Percentiles rank a stretch among this genome's conserved stretches.
phyloP scores from a whole-genome alignment of 64 coral and sea anemone species.

The Actinia equina region DNA sequence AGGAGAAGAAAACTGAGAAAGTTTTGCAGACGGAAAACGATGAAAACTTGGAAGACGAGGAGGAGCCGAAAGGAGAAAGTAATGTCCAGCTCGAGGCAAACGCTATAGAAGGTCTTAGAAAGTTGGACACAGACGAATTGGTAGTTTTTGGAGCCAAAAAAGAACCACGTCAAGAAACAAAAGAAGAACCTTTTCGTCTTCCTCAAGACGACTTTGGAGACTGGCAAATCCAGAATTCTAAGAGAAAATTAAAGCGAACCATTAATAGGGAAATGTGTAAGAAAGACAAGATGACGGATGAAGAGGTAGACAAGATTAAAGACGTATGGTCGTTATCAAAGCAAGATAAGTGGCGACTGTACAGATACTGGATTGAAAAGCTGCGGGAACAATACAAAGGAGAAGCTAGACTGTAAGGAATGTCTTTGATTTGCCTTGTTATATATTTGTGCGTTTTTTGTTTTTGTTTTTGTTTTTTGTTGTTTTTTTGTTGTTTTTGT shows the following conservation, averaged over 20 bases:
- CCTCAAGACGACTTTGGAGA: background rate
- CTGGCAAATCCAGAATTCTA: conserved; percentile 21
- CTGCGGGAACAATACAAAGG: conserved; percentile 30
- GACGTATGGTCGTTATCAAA: conserved; percentile 31
- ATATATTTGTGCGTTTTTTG: too few species aligned
- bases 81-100: conserved; percentile 65
- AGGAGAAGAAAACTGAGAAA: background rate
- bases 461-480: too few species aligned
- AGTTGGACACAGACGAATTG: conserved; percentile 61
- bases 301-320: conserved; percentile 34
- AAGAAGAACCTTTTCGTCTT: background rate
- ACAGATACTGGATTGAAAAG: conserved; percentile 62
- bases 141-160: background rate
- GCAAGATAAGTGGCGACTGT: conserved; percentile 70
- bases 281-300: conserved; percentile 62
- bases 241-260: conserved; percentile 26
- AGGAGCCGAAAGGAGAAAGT: background rate
- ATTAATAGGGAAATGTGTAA: conserved; percentile 37
- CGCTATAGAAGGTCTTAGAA: conserved; percentile 44
- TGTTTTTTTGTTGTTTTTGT: too few species aligned
- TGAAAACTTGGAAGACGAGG: conserved; percentile 11
- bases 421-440: too few species aligned
- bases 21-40: background rate
- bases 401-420: background rate
- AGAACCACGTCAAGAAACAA: background rate